Conservation (phyloP, 2,888 invertebrate species). For the Lissocephala sabroskyi region DNA sequence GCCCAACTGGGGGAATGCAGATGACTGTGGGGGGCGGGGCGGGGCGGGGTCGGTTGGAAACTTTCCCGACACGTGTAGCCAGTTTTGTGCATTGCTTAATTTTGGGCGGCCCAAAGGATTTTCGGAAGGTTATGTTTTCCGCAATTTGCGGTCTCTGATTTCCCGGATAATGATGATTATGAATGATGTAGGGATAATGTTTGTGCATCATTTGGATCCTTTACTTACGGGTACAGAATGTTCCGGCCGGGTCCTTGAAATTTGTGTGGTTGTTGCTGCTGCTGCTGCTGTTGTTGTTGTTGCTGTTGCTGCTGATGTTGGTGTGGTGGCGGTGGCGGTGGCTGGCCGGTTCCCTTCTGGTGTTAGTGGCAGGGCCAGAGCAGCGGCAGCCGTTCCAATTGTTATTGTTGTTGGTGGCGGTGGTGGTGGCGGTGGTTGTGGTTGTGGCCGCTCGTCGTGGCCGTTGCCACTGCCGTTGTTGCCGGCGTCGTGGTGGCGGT, state of each 20-base stretch:
- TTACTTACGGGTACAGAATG: conserved; percentile 73
- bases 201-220: too few species aligned
- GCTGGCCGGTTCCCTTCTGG: conserved; percentile 36
- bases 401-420: conserved; percentile 32
- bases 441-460: neutral
- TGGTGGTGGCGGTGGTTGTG: conserved; percentile 8
- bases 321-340: conserved; percentile 20
- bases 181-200: too few species aligned
- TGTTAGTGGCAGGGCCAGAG: conserved; percentile 72
- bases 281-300: conserved; percentile 29
- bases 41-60: conserved; percentile 5
- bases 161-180: too few species aligned
- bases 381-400: conserved; percentile 36
- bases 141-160: too few species aligned
- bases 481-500: conserved; percentile 17
- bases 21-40: too few species aligned
- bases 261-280: conserved; percentile 46
- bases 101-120: too few species aligned
- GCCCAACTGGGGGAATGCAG: too few species aligned
- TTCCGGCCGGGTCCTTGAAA: conserved; percentile 73
- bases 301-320: conserved; percentile 38
- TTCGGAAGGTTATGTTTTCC: too few species aligned
- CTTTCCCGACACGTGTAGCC: conserved; percentile 50
- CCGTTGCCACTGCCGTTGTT: conserved; percentile 11
- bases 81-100: conserved; percentile 1